phyloP scores from a whole-genome alignment of 2,797 vertebrate genomes.

The Geotrypetes seraphini region DNA sequence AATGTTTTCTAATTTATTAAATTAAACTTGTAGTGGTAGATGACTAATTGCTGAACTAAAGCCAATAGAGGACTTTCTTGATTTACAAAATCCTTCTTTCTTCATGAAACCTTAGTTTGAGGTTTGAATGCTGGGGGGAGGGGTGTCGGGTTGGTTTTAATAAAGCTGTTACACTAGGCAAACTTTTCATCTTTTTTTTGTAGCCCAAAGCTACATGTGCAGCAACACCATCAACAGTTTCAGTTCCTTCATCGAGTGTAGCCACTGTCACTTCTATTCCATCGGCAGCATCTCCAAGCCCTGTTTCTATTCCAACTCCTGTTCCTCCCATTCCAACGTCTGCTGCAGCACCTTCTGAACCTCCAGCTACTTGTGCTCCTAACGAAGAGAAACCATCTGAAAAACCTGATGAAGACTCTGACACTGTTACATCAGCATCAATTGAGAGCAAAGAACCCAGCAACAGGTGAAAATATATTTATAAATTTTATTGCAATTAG shows the following conservation, averaged over 20 bases:
- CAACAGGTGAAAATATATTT: no score
- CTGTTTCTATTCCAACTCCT: constrained; percentile 29
- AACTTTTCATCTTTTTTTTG: constrained; percentile 17
- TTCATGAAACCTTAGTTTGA: no score
- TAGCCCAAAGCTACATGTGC: constrained; percentile 68
- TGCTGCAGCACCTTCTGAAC: constrained; percentile 36
- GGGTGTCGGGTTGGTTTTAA: no score
- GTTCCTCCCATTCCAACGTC: constrained; percentile 38
- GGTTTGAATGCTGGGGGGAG: no score
- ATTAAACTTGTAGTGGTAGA: no score
- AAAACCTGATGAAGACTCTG: constrained; percentile 49
- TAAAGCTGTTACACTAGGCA: no score
- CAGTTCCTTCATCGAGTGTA: constrained; percentile 35
- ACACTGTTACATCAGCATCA: constrained; percentile 43
- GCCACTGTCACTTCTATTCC: constrained; percentile 26
- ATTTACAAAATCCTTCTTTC: no score
- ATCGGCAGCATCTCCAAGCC: constrained; percentile 32
- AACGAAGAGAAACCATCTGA: constrained; percentile 58
- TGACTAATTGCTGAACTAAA: no score
- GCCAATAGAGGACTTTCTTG: no score
- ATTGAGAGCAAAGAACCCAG: constrained; percentile 48
- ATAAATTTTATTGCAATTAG: no score
- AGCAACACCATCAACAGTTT: constrained; percentile 39
- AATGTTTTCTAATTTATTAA: no score
- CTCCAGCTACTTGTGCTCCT: constrained; percentile 34